Evolutionary conservation across 2,113 vertebrate genomes (phyloP), one percentile per base, ranked within the genome.

Genomic region (Tragulus kanchil): DNA sequence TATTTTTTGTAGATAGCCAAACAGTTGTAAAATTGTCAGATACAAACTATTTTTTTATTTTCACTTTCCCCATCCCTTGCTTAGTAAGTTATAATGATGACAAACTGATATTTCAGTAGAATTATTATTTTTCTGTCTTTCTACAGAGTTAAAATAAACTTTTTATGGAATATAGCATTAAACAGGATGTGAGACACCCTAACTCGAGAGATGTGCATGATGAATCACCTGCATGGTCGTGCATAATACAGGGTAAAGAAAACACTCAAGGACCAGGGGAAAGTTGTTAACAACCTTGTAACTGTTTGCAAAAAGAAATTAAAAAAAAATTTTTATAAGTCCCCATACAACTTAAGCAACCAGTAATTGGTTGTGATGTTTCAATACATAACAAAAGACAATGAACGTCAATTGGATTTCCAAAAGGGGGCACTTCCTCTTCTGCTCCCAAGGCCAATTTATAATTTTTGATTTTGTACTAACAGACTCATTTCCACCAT

Each of bases 71-170:
- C 9, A 7, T 58, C 48, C 54, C 45, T 92, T 95, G 26, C 5
- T 62, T 21, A 81, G 52, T 52, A 90, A 90, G 56, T 84, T 90
- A 79, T 14, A 93, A 85, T 36, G 59, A 93, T 82, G 59, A 62
- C 4, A 59, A 81, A n/a, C 0, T 19, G 17, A 31, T 45, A 83
- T 89, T 82, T 90, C 77, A 28, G 52, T 67, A 28, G 42, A 86
- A 79, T 90, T 71, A 58, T 86, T 61, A 36, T 77, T 89, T 95
- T 95, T 85, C 31, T 95, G 26, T 36, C 12, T 90, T 64, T 31
- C 23, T 42, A 42, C 1, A 58, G 31, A 86, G 90, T 79, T 85
- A 59, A 88, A 89, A 42, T 85, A 90, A 69, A 56, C 14, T 54
- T 89, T 93, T 78, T 12, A 64, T 69, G 69, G 69, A 90, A 73